Evolutionary conservation across 2,797 vertebrate genomes (phyloP).

Genomic region (Naso thynnoides): DNA sequence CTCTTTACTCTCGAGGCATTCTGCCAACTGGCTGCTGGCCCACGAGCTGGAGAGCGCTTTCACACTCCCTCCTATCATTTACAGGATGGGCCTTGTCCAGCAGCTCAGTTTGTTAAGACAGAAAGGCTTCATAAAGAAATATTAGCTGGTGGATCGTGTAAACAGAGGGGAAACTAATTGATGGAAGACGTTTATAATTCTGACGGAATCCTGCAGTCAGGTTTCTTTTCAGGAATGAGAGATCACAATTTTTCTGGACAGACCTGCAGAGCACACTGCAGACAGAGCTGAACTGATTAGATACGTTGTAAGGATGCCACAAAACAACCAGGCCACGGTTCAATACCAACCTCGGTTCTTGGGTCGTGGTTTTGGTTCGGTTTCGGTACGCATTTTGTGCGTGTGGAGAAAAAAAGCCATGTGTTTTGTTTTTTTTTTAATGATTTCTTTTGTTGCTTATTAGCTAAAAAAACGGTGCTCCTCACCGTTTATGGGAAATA

Average conservation of each 20-base stretch:
- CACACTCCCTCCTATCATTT: conserved; percentile 13
- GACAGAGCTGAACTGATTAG: too few relatives aligned
- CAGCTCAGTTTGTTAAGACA: conserved; percentile 19
- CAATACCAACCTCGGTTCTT: too few relatives aligned
- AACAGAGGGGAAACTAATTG: background rate
- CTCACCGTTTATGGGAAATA: too few relatives aligned
- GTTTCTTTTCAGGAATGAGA: background rate
- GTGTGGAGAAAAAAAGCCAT: too few relatives aligned
- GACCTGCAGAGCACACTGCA: background rate
- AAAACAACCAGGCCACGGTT: too few relatives aligned
- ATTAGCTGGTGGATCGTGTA: conserved; percentile 2
- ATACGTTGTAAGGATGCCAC: too few relatives aligned
- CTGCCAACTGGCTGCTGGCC: conserved; percentile 42
- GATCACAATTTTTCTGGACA: background rate
- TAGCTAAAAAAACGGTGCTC: too few relatives aligned
- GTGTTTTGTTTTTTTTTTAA: too few relatives aligned
- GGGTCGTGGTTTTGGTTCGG: too few relatives aligned
- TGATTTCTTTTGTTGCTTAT: too few relatives aligned
- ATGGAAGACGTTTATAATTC: background rate
- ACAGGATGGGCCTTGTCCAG: background rate
- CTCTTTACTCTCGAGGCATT: conserved; percentile 16
- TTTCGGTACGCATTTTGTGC: too few relatives aligned
- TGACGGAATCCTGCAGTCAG: background rate
- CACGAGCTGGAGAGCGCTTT: conserved; percentile 8
- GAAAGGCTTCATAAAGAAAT: background rate